Percentiles rank a stretch among this genome's conserved stretches.
phyloP scores from a whole-genome alignment of 1,140 invertebrate species.

The Pantala flavescens region DNA sequence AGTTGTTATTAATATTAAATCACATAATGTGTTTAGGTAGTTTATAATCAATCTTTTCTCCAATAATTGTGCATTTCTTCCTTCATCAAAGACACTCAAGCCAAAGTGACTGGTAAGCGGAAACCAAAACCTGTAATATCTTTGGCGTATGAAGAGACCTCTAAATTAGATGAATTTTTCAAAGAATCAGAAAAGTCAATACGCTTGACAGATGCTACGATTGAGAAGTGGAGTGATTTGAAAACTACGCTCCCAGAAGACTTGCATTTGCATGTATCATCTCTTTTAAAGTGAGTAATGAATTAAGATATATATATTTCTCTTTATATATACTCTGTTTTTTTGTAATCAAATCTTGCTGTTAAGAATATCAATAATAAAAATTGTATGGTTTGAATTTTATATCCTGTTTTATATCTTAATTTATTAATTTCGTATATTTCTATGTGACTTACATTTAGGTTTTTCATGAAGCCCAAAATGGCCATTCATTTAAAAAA shows the following conservation, averaged over 20 bases:
- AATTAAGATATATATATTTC: background rate
- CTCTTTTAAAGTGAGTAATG: slow-evolving; percentile 29
- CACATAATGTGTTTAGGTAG: too few species aligned
- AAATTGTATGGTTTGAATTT: too few species aligned
- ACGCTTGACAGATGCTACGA: slow-evolving; percentile 32
- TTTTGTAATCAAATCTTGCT: too few species aligned
- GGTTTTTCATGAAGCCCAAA: background rate
- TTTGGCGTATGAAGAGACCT: slow-evolving; percentile 28
- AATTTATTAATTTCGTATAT: too few species aligned
- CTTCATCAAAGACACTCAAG: too few species aligned
- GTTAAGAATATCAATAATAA: too few species aligned
- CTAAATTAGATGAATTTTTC: slow-evolving; percentile 29
- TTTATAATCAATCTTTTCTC: too few species aligned
- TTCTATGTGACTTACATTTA: background rate
- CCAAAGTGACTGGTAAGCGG: slow-evolving; percentile 18
- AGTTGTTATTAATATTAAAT: too few species aligned
- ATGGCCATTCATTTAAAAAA: background rate
- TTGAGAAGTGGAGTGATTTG: slow-evolving; percentile 34
- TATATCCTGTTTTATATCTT: too few species aligned
- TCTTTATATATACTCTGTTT: too few species aligned
- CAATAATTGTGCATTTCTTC: too few species aligned
- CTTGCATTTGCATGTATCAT: slow-evolving; percentile 35
- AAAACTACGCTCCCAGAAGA: slow-evolving; percentile 37
- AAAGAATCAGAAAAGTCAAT: slow-evolving; percentile 29
- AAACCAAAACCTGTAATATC: slow-evolving; percentile 27